phyloP scores from a whole-genome alignment of 2,113 vertebrate species.

The Cochlearius cochlearius region DNA sequence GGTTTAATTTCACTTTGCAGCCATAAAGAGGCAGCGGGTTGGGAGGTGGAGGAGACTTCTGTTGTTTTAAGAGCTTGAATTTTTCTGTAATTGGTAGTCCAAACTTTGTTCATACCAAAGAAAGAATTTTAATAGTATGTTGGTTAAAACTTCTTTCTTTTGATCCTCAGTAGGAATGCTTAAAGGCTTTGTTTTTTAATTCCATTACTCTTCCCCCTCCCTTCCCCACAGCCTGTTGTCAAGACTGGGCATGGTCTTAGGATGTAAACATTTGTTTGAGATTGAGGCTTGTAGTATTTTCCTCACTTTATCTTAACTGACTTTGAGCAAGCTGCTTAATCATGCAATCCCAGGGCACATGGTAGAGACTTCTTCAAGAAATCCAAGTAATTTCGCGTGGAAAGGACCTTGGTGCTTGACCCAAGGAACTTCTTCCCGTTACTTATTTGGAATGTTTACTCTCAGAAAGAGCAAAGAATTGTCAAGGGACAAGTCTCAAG shows the following conservation, averaged over 20 bases:
- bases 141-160: background rate
- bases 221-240: background rate
- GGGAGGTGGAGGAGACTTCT: background rate
- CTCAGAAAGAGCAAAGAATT: background rate
- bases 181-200: constrained; percentile 2
- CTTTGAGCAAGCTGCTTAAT: background rate
- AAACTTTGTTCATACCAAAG: background rate
- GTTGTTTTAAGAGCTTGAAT: background rate
- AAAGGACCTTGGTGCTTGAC: background rate
- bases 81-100: background rate
- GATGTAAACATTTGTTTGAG: background rate
- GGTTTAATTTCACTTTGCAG: background rate
- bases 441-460: background rate
- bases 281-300: background rate
- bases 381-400: background rate
- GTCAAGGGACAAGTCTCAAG: background rate
- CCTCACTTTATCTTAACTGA: background rate
- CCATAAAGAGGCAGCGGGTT: background rate
- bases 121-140: constrained; percentile 26
- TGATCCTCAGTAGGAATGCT: background rate
- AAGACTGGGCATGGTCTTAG: background rate
- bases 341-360: background rate
- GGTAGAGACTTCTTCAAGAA: background rate
- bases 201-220: background rate
- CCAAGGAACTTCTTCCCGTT: background rate